Evolutionary conservation across 2,113 vertebrate species (phyloP), one percentile per base, ranked within the genome.

Genomic region (Pandion haliaetus): DNA sequence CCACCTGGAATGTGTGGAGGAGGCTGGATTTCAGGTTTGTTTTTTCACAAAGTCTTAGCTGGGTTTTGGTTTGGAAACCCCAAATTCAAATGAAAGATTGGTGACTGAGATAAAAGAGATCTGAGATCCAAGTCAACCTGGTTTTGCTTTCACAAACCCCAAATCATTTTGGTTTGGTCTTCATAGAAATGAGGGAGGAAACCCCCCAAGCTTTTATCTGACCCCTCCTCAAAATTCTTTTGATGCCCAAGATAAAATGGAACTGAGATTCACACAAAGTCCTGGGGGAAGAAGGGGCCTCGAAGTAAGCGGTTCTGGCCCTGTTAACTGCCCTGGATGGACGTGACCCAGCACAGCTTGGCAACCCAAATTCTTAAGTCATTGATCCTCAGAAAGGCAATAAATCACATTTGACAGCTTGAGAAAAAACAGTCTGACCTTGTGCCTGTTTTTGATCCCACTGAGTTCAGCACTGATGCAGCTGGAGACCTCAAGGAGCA

Each of bases 41-140:
- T 91, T 90, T 89, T 70, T 44, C 25, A 76, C 66, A 55, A 85
- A 93, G 90, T 86, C 81, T 93, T 94, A 36, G 29, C 89, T 66
- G 91, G 95, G 88, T 95, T 95, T 96, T 96, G 95, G 95, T 95
- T 97, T 97, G 94, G 86, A 95, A 96, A 95, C 91, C 91, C 89
- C 77, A 82, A 86, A 96, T 93, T 95, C 86, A 95, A 91, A 96
- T 38, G 88, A n/a, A 92, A 96, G 96, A 93, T 91, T 69, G 50
- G 84, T 80, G 90, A 70, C 96, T 93, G 95, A 96, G 96, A 97
- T 96, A 96, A 96, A 91, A 86, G 3, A 96, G 69, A 94, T 96
- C 91, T 91, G 94, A 95, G 91, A 90, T 87, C 65, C 93, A 50
- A 14, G 91, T 38, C 72, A 28, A 82, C 69, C 28, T 72, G 79